Evolutionary conservation across 2,113 vertebrate species (phyloP).

Genomic region (Prochilodus magdalenae): DNA sequence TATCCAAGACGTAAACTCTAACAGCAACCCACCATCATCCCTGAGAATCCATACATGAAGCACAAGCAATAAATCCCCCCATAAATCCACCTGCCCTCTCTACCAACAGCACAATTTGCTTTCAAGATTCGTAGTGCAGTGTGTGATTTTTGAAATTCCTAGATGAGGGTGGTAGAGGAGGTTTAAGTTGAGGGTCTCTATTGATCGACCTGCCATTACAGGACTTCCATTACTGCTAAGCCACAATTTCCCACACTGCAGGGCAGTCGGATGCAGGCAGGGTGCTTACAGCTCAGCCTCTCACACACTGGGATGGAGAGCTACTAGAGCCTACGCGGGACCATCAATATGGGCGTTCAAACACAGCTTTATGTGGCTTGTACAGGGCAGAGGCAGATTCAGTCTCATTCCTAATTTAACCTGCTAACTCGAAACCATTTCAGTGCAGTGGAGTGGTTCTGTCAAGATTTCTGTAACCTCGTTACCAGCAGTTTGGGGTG

Average conservation of each 20-base stretch:
- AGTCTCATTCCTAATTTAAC: not conserved
- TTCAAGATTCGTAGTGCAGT: not conserved
- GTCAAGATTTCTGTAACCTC: too few species aligned
- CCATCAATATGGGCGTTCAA: not conserved
- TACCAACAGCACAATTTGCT: not conserved
- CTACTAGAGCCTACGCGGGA: not conserved
- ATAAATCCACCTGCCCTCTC: not conserved
- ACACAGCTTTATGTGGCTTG: not conserved
- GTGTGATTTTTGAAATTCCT: slow-evolving; percentile 51
- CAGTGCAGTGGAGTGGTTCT: not conserved
- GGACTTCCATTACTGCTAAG: slow-evolving; percentile 69
- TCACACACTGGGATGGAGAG: slow-evolving; percentile 3
- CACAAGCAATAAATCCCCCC: slow-evolving; percentile 4
- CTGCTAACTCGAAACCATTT: not conserved
- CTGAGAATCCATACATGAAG: not conserved
- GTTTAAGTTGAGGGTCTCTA: slow-evolving; percentile 61
- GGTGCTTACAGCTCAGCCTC: slow-evolving; percentile 33
- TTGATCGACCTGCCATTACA: slow-evolving; percentile 73
- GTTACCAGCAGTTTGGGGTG: not conserved
- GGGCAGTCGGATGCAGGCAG: slow-evolving; percentile 47
- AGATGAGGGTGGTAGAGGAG: slow-evolving; percentile 43
- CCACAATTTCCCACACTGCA: slow-evolving; percentile 52
- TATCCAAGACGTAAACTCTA: not conserved
- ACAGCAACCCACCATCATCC: not conserved
- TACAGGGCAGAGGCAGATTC: not conserved